Percentiles rank a stretch among this genome's conserved stretches.
These are phyloP conservation scores for Aptenodytes patagonicus DNA, from an alignment of 2,113 vertebrate genomes.

Conservation along the genomic window DNA sequence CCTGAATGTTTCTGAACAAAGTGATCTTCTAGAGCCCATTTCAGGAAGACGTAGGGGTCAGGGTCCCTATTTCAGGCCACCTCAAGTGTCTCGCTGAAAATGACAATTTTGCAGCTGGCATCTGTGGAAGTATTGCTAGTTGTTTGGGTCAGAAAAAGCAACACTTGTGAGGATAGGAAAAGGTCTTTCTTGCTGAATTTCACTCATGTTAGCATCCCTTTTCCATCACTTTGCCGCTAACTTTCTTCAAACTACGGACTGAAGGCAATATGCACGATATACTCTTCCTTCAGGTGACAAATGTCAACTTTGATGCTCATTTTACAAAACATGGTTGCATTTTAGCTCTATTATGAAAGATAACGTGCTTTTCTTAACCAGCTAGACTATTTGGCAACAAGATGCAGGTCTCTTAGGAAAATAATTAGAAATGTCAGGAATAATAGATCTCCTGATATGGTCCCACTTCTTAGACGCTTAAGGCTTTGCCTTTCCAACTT, in stretches of 20 bases:
- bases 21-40: background rate
- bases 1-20: background rate
- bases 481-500: background rate
- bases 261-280: background rate
- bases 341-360: background rate
- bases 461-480: background rate
- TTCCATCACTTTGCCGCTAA: background rate
- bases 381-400: background rate
- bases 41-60: background rate
- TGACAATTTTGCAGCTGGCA: background rate
- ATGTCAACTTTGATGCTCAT: background rate
- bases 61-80: background rate
- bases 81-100: background rate
- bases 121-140: background rate
- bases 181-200: background rate
- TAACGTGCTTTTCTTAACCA: background rate
- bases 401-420: background rate
- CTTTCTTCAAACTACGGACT: background rate
- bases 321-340: background rate
- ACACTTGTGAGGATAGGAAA: accelerated
- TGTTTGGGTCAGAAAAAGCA: background rate
- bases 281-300: background rate
- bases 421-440: background rate
- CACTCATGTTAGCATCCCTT: background rate
- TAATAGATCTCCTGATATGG: background rate